Base-by-base conservation (phyloP, 23 tunicate species). In the Trididemnum miniatum region DNA sequence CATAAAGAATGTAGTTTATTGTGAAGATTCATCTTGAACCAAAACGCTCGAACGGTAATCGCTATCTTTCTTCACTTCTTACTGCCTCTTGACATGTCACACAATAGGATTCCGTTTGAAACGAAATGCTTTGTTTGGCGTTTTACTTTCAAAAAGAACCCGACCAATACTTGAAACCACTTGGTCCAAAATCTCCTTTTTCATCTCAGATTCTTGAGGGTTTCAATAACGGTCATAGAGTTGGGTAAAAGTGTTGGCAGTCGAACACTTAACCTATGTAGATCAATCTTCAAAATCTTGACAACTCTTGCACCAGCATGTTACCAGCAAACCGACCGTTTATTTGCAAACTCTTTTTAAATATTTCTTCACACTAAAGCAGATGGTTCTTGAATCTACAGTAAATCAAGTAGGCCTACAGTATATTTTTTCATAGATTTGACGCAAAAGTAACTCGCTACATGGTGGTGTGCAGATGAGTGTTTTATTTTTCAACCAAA, bases 31-130 rank as follows among this genome's bases (percentile, higher is more conserved):
- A 71, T 15, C 76, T 71, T 31, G 76, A 71, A 71, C 37, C 4
- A 1, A 50, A 66, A 65, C 89, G 83, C 81, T 65, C 35, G 44
- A 64, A 27, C 65, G 77, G 65, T 77, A 77, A 85, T 85, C 89
- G 66, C 37, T 77, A 66, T 77, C 83, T 77, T 65, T 65, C 29
- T 52, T 18, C 64, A 67, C 64, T 0, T 40, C 77, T 65, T 65
- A 71, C 34, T 37, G 34, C 60, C 73, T 34, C 81, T 74, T 72
- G 29, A 34, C 35, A 37, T 38, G 36, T 74, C 9, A 59, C 15
- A 5, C 67, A 57, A 83, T 52, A 34, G 69, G 72, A 83, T 52
- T 33, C 36, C 32, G 50, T 49, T 35, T 37, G 31, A 35, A 40
- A 30, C n/a, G 79, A 59, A 22, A 62, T 9, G 27, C 24, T 65